phyloP scores from a whole-genome alignment of 2,797 vertebrate species.

The Lagorchestes hirsutus region DNA sequence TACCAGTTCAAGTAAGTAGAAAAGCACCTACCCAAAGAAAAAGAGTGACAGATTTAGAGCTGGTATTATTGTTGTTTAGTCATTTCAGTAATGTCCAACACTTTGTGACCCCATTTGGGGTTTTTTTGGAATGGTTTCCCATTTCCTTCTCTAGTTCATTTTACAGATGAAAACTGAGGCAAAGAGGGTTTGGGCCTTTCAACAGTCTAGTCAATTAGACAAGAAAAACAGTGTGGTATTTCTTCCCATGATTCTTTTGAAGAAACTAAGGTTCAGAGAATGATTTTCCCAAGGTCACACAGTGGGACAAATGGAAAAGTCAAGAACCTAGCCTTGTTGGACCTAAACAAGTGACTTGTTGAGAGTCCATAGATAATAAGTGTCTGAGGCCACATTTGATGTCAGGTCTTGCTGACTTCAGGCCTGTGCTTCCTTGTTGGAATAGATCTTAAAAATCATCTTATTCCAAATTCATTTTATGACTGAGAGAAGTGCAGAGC shows the following conservation, averaged over 20 bases:
- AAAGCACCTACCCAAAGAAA: background rate
- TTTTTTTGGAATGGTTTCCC: background rate
- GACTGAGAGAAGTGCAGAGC: background rate
- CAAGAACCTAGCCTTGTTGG: too few relatives aligned
- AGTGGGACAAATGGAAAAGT: too few relatives aligned
- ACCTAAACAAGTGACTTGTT: background rate
- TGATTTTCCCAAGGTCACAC: too few relatives aligned
- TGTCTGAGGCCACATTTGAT: background rate
- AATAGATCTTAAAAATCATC: background rate
- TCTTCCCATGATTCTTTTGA: too few relatives aligned
- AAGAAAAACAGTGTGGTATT: too few relatives aligned
- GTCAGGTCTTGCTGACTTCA: background rate
- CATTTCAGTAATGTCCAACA: background rate
- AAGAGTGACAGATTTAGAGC: background rate
- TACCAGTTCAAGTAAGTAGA: background rate
- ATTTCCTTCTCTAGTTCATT: background rate
- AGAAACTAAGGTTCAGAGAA: too few relatives aligned
- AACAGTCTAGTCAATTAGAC: too few relatives aligned
- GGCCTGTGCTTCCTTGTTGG: background rate
- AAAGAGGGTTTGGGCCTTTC: background rate
- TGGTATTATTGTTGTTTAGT: background rate
- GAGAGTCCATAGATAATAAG: background rate
- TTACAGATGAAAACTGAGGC: background rate
- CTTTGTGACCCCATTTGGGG: background rate
- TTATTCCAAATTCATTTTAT: background rate